Evolutionary conservation across 2,888 invertebrate genomes (phyloP).

Genomic region (Phalera bucephala): DNA sequence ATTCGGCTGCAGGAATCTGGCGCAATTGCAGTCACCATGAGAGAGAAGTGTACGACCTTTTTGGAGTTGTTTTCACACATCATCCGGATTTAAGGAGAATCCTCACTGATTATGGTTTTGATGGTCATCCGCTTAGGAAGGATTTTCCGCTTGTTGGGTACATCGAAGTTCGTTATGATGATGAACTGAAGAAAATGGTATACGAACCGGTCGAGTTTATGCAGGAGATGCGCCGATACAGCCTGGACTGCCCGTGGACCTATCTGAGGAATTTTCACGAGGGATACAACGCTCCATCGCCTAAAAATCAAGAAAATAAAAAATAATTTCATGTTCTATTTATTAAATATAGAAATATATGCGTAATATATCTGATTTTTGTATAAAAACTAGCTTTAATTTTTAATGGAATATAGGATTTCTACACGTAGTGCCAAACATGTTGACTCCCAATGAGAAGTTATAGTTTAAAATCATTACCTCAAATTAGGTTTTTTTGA

Average conservation of each 20-base stretch:
- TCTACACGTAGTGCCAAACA: too few relatives aligned
- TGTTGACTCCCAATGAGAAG: too few relatives aligned
- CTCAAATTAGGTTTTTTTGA: too few relatives aligned
- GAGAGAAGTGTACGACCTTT: slow-evolving; percentile 73
- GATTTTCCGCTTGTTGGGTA: slow-evolving; percentile 72
- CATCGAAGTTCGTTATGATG: slow-evolving; percentile 70
- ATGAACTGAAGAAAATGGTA: slow-evolving; percentile 68
- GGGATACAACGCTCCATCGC: slow-evolving; percentile 46
- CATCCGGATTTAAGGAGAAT: slow-evolving; percentile 72
- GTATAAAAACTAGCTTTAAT: too few relatives aligned
- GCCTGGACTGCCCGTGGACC: slow-evolving; percentile 67
- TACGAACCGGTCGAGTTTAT: slow-evolving; percentile 70
- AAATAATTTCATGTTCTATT: neutral
- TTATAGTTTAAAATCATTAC: too few relatives aligned
- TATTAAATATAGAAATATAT: neutral
- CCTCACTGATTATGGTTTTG: slow-evolving; percentile 72
- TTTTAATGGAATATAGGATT: too few relatives aligned
- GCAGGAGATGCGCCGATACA: slow-evolving; percentile 57
- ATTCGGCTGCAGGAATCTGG: slow-evolving; percentile 58
- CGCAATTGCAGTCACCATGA: slow-evolving; percentile 51
- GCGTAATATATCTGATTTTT: too few relatives aligned
- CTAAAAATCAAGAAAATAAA: slow-evolving; percentile 23
- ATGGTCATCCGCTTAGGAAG: slow-evolving; percentile 70
- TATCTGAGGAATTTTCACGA: slow-evolving; percentile 64
- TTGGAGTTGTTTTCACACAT: slow-evolving; percentile 64